These are phyloP conservation scores for Phaetusa simplex DNA, from an alignment of 2,113 vertebrate genomes.

Conservation along the genomic window DNA sequence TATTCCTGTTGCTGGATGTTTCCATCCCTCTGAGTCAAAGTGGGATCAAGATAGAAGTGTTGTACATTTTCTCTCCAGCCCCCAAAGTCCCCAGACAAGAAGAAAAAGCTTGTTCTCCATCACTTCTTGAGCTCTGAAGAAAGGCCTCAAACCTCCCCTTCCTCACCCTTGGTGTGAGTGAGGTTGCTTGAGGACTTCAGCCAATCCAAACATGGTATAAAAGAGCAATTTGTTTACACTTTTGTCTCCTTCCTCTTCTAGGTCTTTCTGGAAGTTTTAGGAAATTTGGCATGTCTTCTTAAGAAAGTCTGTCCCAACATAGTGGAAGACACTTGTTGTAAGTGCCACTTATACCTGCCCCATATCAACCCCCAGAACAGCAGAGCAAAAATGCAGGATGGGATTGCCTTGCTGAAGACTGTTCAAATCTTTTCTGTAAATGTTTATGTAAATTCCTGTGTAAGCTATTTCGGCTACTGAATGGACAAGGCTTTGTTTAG, in stretches of 20 bases:
- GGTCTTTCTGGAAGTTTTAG: not conserved
- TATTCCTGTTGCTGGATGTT: not conserved
- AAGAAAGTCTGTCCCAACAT: not conserved
- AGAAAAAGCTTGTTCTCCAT: not conserved
- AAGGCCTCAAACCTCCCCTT: not conserved
- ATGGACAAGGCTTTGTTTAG: not conserved
- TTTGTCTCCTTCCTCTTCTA: not conserved
- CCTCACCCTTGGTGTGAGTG: not conserved
- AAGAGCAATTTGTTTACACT: not conserved
- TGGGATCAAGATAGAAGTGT: not conserved
- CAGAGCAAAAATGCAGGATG: not conserved
- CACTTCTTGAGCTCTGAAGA: not conserved
- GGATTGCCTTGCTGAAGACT: not conserved
- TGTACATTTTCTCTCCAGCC: not conserved
- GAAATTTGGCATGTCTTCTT: not conserved
- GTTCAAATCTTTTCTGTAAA: not conserved
- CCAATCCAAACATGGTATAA: not conserved
- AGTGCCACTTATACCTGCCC: not conserved
- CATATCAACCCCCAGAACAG: not conserved
- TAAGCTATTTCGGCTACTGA: not conserved
- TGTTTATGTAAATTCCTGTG: not conserved
- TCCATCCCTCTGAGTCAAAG: not conserved
- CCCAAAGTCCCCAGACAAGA: not conserved
- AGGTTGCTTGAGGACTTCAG: not conserved
- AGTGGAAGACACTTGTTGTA: not conserved